Conservation (phyloP, 2,888 invertebrate species). For the Hermodice carunculata region DNA sequence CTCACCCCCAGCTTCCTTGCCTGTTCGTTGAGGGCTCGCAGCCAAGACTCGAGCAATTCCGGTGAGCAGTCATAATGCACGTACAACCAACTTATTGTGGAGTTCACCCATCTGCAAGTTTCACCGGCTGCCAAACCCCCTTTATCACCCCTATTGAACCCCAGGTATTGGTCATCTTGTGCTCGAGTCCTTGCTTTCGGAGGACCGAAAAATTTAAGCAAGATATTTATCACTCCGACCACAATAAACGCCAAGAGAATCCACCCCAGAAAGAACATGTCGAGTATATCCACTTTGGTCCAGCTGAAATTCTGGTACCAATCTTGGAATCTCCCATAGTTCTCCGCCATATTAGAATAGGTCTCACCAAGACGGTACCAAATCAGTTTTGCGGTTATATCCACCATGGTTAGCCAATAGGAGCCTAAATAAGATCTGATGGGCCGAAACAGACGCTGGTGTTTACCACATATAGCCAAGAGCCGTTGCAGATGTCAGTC, state of each 20-base stretch:
- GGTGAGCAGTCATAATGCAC: slow-evolving; percentile 60
- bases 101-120: slow-evolving; percentile 64
- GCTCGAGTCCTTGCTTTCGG: slow-evolving; percentile 46
- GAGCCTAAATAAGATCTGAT: no score
- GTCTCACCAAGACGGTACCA: slow-evolving; percentile 67
- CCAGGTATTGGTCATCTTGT: neutral
- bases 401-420: slow-evolving; percentile 57
- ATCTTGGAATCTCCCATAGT: slow-evolving; percentile 50
- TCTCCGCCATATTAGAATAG: slow-evolving; percentile 63
- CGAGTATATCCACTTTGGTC: slow-evolving; percentile 63
- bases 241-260: slow-evolving; percentile 58
- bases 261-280: slow-evolving; percentile 64
- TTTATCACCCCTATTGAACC: neutral
- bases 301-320: slow-evolving; percentile 59
- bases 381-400: slow-evolving; percentile 65
- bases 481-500: no score
- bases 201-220: slow-evolving; percentile 60
- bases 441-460: no score
- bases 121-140: slow-evolving; percentile 42
- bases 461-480: no score
- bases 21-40: slow-evolving; percentile 69
- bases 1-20: slow-evolving; percentile 58
- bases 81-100: slow-evolving; percentile 64
- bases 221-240: slow-evolving; percentile 56
- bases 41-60: slow-evolving; percentile 68